Conservation (phyloP, 2,113 vertebrate species). For the Phrynosoma platyrhinos region DNA sequence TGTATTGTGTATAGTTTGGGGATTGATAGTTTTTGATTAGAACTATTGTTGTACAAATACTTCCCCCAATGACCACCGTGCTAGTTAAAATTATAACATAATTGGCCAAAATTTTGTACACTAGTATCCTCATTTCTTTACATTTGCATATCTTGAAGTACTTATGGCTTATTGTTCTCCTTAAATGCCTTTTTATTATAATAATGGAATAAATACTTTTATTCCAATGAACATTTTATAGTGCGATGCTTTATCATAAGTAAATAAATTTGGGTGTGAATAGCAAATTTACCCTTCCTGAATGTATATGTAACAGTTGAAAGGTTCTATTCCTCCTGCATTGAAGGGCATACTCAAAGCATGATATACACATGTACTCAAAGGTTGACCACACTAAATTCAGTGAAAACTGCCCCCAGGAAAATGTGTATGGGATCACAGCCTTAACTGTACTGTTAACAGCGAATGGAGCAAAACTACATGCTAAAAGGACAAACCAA, state of each 20-base stretch:
- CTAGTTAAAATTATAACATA: slow-evolving; percentile 81
- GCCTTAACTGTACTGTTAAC: background rate
- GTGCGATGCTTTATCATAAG: slow-evolving; percentile 43
- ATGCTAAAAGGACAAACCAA: background rate
- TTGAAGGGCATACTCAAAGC: background rate
- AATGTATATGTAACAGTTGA: background rate
- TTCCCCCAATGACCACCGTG: slow-evolving; percentile 73
- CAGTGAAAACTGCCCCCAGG: background rate
- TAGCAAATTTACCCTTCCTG: slow-evolving; percentile 26
- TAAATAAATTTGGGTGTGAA: slow-evolving; percentile 31
- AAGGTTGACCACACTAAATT: background rate
- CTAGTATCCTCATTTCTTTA: slow-evolving; percentile 74
- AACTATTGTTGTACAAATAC: slow-evolving; percentile 70
- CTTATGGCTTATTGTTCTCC: slow-evolving; percentile 49
- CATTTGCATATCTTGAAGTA: slow-evolving; percentile 69
- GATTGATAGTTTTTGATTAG: slow-evolving; percentile 69
- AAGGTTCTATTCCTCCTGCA: slow-evolving; percentile 12
- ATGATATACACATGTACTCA: background rate
- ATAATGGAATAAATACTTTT: slow-evolving; percentile 42
- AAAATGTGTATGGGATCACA: background rate
- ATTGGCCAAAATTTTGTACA: slow-evolving; percentile 75
- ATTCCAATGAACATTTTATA: slow-evolving; percentile 42
- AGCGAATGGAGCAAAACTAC: background rate
- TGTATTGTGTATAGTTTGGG: slow-evolving; percentile 76
- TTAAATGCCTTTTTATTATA: slow-evolving; percentile 39